Evolutionary conservation across 1,140 invertebrate species (phyloP), one percentile per base, ranked within the genome.

Genomic region (Trichoplusia ni): DNA sequence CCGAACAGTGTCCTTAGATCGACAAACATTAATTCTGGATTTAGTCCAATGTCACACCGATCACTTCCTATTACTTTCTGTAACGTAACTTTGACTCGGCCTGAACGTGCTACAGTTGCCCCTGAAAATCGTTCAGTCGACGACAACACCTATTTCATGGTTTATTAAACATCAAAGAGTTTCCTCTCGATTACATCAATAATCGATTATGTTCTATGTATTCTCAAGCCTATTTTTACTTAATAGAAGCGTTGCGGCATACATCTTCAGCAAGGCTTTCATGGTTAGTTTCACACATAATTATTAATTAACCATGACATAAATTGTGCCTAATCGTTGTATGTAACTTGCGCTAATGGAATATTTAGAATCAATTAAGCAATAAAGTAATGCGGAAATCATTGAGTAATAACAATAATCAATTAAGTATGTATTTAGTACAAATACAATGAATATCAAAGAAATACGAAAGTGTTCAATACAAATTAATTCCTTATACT

Each of bases 141-240:
- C 63, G 49, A 77, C 75, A 71, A 71, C 64, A 68, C 51, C 65
- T 67, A 77, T 77, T 82, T 74, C 65, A 83, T 71, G 77, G 65
- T 69, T 75, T 75, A 66, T 62, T 79, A 64, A 67, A 81, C 80
- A 73, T 78, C 82, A 84, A 86, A 86, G 75, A 73, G 79, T 83
- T 85, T 80, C 81, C 83, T 81, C 71, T 81, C 71, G 71, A 74
- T 71, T 74, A 60, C 62, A 38, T 54, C n/a, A 16, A 3, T 68
- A 73, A 80, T 80, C 67, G 72, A 74, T 76, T 77, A 67, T 66
- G 21, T 63, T 35, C 47, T 49, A 29, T 35, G 21, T 25, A 38
- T 40, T 27, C 35, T 40, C 13, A 16, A 40, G 23, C 13, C 47
- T 40, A 56, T 27, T 37, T 23, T 38, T 33, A 54, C 33, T 8